Evolutionary conservation across 2,888 invertebrate genomes (phyloP).

Genomic region (Aleiodes testaceus): DNA sequence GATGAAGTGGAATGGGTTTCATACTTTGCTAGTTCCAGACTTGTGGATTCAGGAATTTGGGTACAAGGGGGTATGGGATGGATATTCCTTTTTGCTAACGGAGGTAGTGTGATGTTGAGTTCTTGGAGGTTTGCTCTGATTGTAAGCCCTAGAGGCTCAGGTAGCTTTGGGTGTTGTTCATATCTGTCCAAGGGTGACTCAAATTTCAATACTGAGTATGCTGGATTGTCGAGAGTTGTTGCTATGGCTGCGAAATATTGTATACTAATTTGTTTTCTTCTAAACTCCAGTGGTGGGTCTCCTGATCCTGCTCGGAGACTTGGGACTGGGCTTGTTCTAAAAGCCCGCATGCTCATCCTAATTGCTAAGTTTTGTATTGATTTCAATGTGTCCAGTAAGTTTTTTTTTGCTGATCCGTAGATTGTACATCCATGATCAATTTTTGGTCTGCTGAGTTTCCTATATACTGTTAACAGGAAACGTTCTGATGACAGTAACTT

Average conservation of each 20-base stretch:
- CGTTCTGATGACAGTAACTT: conserved; percentile 42
- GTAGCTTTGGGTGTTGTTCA: background rate
- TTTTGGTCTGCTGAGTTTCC: conserved; percentile 42
- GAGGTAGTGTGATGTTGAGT: conserved; percentile 65
- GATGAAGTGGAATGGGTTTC: background rate
- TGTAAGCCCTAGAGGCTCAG: conserved; percentile 24
- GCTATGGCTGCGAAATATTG: conserved; percentile 7
- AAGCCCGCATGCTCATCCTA: conserved; percentile 43
- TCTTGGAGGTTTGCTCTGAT: conserved; percentile 4
- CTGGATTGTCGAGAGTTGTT: background rate
- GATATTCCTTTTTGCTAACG: background rate
- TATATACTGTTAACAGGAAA: conserved; percentile 44
- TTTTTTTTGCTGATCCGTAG: conserved; percentile 37
- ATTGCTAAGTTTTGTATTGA: conserved; percentile 38
- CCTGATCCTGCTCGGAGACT: conserved; percentile 36
- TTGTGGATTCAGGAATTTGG: background rate
- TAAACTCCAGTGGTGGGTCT: conserved; percentile 18
- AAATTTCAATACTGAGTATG: background rate
- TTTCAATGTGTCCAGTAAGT: conserved; percentile 31
- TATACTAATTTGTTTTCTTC: conserved; percentile 19
- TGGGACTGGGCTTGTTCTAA: conserved; percentile 39
- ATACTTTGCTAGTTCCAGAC: background rate
- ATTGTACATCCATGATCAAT: conserved; percentile 44
- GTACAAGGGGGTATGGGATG: background rate
- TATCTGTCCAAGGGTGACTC: no score